Base-by-base conservation (phyloP, 2,113 vertebrate genomes). In the Nothoprocta pentlandii region DNA sequence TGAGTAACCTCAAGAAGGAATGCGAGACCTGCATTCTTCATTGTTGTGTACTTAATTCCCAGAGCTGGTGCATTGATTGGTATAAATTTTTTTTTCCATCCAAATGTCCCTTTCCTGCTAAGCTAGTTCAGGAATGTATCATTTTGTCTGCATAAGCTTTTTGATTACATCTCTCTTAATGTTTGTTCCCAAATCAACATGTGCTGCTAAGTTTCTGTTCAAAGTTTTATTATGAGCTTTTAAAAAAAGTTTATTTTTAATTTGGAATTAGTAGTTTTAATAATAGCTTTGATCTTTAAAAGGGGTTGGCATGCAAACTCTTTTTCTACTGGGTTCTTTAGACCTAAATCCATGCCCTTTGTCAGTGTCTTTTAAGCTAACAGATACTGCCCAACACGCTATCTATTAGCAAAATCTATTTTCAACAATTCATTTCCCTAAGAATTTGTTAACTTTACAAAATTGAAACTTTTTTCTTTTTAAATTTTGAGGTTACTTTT, bases 81-180 rank as follows among this genome's bases (percentile, higher is more conserved):
- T 47, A 30, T 30, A 3, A 16, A 13, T 92, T 86, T 64, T 51
- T 51, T 51, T 56, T 56, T 56, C 30, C 28, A 15, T n/a, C 7
- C 8, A 62, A 0, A 7, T 92, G 20, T 39, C 17, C 2, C 87
- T 71, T 67, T 26, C 22, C 46, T 89, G 28, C 19, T 28, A 0
- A 5, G 49, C 17, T 63, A 42, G 42, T 14, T 76, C 34, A 17
- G n/a, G 70, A 34, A 30, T 41, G 3, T 53, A 23, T 42, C 22
- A 58, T 88, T 10, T 41, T 80, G 4, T 41, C 13, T 0, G 1
- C 2, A 26, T 71, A 39, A 39, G 47, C 10, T 8, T 62, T 77
- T 87, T 25, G 6, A n/a, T 5, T 56, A 7, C 8, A 77, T 12
- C 8, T 42, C 59, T 87, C 46, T 53, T 20, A 1, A 0, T 10